These are phyloP conservation scores for Bos javanicus DNA, from an alignment of 2,113 vertebrate species.

Conservation along the genomic window DNA sequence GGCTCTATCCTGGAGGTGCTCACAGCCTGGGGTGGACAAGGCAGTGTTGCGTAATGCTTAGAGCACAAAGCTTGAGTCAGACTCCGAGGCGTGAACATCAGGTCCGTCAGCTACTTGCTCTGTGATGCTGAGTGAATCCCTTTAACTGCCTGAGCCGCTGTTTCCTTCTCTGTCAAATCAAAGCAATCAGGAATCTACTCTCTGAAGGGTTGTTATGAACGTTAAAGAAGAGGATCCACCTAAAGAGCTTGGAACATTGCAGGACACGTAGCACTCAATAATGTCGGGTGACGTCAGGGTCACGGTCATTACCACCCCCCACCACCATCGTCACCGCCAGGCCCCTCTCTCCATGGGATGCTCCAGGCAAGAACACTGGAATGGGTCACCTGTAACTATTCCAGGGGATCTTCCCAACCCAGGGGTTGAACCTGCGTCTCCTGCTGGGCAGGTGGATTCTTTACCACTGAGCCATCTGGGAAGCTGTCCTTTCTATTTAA, in stretches of 20 bases:
- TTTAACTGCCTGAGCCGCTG: no score
- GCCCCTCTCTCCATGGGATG: not conserved
- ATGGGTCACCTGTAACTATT: not conserved
- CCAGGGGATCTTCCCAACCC: not conserved
- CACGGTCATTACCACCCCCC: fast-evolving
- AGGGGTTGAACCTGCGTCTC: fast-evolving
- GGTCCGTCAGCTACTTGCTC: fast-evolving
- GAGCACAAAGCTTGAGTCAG: not conserved
- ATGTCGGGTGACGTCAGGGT: fast-evolving
- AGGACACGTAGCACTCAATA: fast-evolving
- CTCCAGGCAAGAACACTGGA: not conserved
- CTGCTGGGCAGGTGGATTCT: not conserved
- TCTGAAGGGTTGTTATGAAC: not conserved
- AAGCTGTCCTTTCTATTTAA: not conserved
- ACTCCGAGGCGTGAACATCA: fast-evolving
- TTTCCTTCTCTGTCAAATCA: not conserved
- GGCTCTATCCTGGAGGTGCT: fast-evolving
- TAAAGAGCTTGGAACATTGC: not conserved
- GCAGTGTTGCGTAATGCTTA: fast-evolving
- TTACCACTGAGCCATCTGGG: not conserved
- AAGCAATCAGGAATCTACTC: not conserved
- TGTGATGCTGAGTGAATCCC: not conserved
- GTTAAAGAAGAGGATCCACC: not conserved
- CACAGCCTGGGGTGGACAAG: fast-evolving
- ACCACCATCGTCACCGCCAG: fast-evolving